Percentiles rank a stretch among this genome's conserved stretches.
These are phyloP conservation scores for Synaphobranchus kaupii DNA, from an alignment of 2,797 vertebrate genomes.

Conservation along the genomic window DNA sequence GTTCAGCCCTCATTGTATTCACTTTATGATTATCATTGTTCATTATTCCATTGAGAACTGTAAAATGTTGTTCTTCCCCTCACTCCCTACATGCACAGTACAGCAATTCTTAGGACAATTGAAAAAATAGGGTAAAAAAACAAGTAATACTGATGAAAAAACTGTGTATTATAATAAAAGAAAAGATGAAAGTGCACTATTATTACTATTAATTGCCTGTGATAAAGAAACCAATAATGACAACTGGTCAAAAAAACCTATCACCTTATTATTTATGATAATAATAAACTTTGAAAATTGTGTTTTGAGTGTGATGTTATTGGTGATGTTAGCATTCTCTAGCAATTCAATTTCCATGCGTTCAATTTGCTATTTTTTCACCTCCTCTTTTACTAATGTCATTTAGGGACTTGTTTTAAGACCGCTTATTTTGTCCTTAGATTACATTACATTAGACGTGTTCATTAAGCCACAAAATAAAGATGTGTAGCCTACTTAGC, in stretches of 20 bases:
- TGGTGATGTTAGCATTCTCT: background rate
- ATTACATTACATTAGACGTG: background rate
- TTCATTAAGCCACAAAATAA: background rate
- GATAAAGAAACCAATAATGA: constrained; percentile 75
- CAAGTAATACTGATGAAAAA: constrained; percentile 53
- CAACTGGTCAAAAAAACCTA: constrained; percentile 59
- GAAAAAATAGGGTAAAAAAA: constrained; percentile 51
- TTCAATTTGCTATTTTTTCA: background rate
- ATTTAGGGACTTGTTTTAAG: background rate
- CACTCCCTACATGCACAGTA: constrained; percentile 49
- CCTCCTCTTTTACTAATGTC: background rate
- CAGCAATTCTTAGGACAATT: constrained; percentile 51
- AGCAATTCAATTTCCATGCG: background rate
- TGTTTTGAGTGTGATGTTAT: constrained; percentile 22
- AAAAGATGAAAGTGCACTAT: constrained; percentile 77
- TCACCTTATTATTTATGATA: constrained; percentile 37
- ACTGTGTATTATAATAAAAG: constrained; percentile 75
- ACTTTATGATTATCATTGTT: constrained; percentile 64
- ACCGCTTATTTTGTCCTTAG: background rate
- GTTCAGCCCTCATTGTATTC: constrained; percentile 72
- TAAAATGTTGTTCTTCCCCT: constrained; percentile 63
- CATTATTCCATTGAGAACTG: constrained; percentile 65
- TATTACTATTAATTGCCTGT: constrained; percentile 78
- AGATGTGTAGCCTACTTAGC: background rate
- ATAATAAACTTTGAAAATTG: constrained; percentile 38